These are phyloP conservation scores for Formica selysi DNA, from an alignment of 1,140 invertebrate genomes.

Conservation along the genomic window DNA sequence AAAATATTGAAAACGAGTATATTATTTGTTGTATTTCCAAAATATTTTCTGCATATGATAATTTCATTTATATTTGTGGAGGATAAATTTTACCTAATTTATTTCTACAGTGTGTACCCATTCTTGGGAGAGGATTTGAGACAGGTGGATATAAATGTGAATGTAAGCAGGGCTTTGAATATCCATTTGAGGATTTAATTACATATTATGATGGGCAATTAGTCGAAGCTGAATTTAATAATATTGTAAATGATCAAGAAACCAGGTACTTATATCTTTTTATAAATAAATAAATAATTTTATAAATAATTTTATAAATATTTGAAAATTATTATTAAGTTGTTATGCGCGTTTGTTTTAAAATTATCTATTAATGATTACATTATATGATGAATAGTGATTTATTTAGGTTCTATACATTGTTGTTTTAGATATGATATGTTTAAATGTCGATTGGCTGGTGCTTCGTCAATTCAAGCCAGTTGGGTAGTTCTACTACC, in stretches of 20 bases:
- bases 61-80: not conserved
- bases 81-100: conserved; percentile 67
- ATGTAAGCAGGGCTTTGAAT: conserved; percentile 98
- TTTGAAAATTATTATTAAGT: conserved; percentile 1
- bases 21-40: not conserved
- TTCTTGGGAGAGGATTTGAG: conserved; percentile 96
- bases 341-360: not conserved
- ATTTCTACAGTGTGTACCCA: conserved; percentile 94
- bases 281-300: not conserved
- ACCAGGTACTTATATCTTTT: conserved; percentile 87
- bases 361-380: conserved; percentile 8
- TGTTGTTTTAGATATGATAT: conserved; percentile 90
- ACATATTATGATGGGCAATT: conserved; percentile 99
- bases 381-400: not conserved
- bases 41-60: not conserved
- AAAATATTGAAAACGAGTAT: not conserved
- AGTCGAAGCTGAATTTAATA: conserved; percentile 97
- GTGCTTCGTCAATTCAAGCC: conserved; percentile 89
- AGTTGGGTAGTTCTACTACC: conserved; percentile 84
- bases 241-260: conserved; percentile 92
- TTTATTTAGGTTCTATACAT: not conserved
- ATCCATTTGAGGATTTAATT: conserved; percentile 97
- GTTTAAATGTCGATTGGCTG: conserved; percentile 96
- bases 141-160: conserved; percentile 99
- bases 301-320: not conserved